Base-by-base conservation (phyloP, 2,888 invertebrate genomes). In the Dicroscelio sp. region DNA sequence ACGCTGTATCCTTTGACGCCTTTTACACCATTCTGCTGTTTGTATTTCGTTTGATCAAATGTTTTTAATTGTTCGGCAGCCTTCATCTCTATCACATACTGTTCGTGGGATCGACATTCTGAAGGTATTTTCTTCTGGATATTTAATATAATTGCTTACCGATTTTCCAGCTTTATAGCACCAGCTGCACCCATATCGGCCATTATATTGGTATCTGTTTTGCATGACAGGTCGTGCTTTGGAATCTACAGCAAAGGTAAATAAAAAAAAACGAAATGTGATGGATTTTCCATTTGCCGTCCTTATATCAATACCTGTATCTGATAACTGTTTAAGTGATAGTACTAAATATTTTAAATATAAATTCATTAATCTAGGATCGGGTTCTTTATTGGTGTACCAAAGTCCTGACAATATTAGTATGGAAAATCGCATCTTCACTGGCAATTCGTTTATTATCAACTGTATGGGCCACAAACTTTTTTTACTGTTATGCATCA, bases 211-310 rank as follows among this genome's bases (percentile, higher is more conserved):
- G 10, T 63, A 20, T 27, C 78, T 31, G 23, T 63, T 78, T 43
- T 78, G 63, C 33, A 75, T 31, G 4, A 73, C 52, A 4, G 73
- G 73, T 12, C 73, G 73, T 52, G 73, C 52, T 52, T 73, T 76
- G 10, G 76, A 78, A 78, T 78, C 78, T 12, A 78, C 78, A 2
- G 79, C 48, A 48, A 67, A 76, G 4, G 48, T 48, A 63, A 78
- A 78, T 78, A 75, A 27, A 58, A 82, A 55, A 58, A 82, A 82
- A 48, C 33, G 52, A 23, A 79, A 79, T 12, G 65, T 65, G 6
- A 79, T 0, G 5, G n/a, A n/a, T 48, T 63, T 25, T 20, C 65
- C 65, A 17, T 0, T 20, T 2, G 27, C 12, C 23, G 17, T 84
- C 10, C 48, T 30, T 25, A 84, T 31, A 25, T 10, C 35, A 0